phyloP scores from a whole-genome alignment of 2,797 vertebrate species.

The Coilia nasus region DNA sequence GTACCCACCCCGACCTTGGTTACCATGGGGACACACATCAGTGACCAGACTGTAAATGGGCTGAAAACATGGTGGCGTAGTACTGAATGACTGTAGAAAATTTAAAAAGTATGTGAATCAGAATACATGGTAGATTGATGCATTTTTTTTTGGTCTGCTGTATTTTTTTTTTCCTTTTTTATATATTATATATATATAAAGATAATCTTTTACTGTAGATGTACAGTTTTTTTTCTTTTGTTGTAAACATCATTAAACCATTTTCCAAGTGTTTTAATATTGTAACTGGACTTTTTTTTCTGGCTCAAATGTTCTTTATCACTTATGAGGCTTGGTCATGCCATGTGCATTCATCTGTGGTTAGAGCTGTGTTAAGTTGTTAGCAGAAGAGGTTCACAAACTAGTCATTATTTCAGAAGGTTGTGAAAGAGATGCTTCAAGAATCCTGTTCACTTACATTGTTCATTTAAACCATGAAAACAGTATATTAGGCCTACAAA shows the following conservation, averaged over 20 bases:
- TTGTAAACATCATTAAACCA: conserved; percentile 99
- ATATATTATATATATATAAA: conserved; percentile 88
- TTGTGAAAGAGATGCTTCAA: too few relatives aligned
- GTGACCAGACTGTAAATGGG: conserved; percentile 76
- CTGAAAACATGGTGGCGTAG: conserved; percentile 77
- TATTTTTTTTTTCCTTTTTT: conserved; percentile 90
- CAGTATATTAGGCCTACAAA: too few relatives aligned
- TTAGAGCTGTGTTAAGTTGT: not conserved
- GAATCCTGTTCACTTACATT: too few relatives aligned
- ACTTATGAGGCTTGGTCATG: not conserved
- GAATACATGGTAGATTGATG: conserved; percentile 97
- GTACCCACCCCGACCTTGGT: conserved; percentile 51
- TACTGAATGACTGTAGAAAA: conserved; percentile 89
- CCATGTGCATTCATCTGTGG: not conserved
- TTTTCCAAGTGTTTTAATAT: conserved; percentile 99
- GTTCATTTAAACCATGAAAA: too few relatives aligned
- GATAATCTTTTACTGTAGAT: conserved; percentile 98
- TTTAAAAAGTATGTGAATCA: conserved; percentile 92
- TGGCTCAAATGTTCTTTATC: not conserved
- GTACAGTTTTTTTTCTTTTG: conserved; percentile 99
- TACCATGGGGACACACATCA: conserved; percentile 79
- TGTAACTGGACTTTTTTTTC: conserved; percentile 41
- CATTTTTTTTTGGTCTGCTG: conserved; percentile 94
- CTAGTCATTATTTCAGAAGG: too few relatives aligned
- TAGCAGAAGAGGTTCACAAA: too few relatives aligned